Conservation (phyloP, 2,113 vertebrate species). For the Brachypodius melanocephalos region DNA sequence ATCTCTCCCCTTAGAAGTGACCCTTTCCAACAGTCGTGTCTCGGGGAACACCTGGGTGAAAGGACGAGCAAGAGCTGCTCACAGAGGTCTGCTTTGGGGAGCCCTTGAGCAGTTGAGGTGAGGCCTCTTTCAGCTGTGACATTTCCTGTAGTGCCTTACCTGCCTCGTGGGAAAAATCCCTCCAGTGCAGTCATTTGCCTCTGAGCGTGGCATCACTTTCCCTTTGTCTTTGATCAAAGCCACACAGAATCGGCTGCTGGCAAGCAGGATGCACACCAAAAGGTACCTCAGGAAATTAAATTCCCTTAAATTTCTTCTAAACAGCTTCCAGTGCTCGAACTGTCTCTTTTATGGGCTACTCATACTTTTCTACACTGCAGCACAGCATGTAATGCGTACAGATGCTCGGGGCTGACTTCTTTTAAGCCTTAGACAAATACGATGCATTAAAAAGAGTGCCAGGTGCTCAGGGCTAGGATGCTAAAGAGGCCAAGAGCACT, state of each 20-base stretch:
- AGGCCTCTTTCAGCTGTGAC: background rate
- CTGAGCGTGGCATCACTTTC: accelerated
- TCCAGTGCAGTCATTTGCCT: background rate
- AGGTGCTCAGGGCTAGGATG: background rate
- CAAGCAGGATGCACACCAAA: background rate
- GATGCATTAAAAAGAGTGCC: background rate
- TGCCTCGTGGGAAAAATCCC: background rate
- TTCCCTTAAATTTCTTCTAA: background rate
- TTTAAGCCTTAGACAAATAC: background rate
- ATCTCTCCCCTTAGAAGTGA: background rate
- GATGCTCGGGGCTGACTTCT: background rate
- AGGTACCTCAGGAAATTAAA: background rate
- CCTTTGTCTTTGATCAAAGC: background rate
- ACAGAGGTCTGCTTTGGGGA: background rate
- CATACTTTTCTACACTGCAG: background rate
- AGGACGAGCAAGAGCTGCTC: accelerated
- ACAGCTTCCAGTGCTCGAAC: background rate
- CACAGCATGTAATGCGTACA: background rate
- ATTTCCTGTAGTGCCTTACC: background rate
- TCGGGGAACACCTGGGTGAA: background rate
- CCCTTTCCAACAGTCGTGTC: background rate
- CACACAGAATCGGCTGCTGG: background rate
- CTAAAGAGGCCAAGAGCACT: background rate
- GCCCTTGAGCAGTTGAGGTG: background rate
- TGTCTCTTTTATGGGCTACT: background rate